A percentile compares a stretch with the other conserved stretches of the same genome.
Conservation (phyloP, 1,140 invertebrate genomes). For the Pomacea maculata region DNA sequence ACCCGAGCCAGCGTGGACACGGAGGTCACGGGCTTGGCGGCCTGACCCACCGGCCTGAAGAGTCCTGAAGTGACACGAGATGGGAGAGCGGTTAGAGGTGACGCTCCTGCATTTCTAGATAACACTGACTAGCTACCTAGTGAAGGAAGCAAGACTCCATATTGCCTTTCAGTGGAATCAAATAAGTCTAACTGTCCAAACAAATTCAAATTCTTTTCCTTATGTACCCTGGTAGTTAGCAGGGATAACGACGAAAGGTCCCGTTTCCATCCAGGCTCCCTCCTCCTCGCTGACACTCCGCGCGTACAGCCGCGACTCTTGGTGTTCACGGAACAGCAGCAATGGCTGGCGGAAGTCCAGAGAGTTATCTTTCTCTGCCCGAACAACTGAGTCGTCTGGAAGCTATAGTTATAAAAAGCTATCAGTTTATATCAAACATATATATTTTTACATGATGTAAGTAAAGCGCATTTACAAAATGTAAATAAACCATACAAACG, state of each 20-base stretch:
- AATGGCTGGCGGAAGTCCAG: slow-evolving; percentile 43
- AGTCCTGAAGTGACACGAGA: slow-evolving; percentile 40
- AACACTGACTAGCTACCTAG: neutral
- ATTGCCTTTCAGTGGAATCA: neutral
- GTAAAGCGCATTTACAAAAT: neutral
- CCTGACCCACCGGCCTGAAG: slow-evolving; percentile 43
- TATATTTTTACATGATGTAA: no score
- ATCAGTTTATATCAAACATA: no score
- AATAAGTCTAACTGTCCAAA: neutral
- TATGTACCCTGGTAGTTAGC: slow-evolving; percentile 31
- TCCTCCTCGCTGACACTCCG: slow-evolving; percentile 33
- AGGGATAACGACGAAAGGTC: slow-evolving; percentile 37
- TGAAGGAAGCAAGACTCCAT: no score
- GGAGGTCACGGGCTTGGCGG: slow-evolving; percentile 32
- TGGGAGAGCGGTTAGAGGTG: neutral
- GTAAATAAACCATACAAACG: neutral
- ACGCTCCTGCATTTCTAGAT: no score
- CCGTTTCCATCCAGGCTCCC: slow-evolving; percentile 27
- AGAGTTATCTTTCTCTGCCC: slow-evolving; percentile 15
- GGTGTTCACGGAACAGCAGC: slow-evolving; percentile 41
- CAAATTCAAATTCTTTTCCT: neutral
- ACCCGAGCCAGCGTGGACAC: slow-evolving; percentile 46
- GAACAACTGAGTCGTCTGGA: slow-evolving; percentile 4
- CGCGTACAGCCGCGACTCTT: slow-evolving; percentile 37
- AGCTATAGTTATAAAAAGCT: neutral